Conservation (phyloP, 2,797 vertebrate genomes). For the Lepidocolaptes lacrymiger region DNA sequence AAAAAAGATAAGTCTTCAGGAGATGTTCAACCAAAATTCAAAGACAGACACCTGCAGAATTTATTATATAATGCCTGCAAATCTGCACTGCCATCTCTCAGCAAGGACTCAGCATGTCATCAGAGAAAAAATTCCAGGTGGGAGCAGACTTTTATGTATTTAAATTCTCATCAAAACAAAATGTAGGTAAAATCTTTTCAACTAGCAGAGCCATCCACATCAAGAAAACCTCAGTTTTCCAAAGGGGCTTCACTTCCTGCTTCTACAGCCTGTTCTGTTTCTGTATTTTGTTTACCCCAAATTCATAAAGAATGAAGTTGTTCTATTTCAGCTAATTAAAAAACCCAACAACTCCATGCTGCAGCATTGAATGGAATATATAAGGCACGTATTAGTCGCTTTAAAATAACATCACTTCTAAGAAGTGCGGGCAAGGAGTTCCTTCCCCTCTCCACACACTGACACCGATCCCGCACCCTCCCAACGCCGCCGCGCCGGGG, state of each 20-base stretch:
- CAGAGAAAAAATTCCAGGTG: background rate
- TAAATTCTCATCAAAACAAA: background rate
- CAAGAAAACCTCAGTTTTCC: background rate
- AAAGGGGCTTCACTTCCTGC: background rate
- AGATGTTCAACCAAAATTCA: background rate
- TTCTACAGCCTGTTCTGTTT: background rate
- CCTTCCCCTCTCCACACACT: accelerated
- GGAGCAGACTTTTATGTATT: background rate
- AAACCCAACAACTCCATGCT: no score
- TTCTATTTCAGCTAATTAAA: background rate
- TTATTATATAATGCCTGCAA: background rate
- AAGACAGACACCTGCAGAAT: accelerated
- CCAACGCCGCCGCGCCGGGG: accelerated
- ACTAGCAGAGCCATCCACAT: background rate
- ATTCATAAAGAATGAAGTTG: background rate
- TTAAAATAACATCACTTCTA: accelerated
- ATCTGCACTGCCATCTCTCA: background rate
- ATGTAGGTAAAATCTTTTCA: accelerated
- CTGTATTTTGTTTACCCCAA: background rate
- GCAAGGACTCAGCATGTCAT: background rate
- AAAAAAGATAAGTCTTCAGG: background rate
- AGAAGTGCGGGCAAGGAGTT: accelerated
- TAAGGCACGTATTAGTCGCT: accelerated
- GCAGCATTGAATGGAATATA: accelerated
- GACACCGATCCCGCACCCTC: accelerated